Base-by-base conservation (phyloP, 2,797 vertebrate genomes). In the Pseudochirops corinnae region DNA sequence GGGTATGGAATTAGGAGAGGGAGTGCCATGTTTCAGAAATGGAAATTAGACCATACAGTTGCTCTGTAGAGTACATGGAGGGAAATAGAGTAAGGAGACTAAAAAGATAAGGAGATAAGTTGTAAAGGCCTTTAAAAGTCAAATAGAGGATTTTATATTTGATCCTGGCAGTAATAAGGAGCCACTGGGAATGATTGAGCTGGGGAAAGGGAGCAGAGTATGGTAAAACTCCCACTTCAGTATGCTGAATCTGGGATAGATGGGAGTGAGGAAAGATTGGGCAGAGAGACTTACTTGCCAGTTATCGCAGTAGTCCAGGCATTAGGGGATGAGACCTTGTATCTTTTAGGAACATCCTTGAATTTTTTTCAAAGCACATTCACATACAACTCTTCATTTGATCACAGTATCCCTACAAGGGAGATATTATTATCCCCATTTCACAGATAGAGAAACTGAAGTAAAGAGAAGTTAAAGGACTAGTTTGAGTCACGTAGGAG, bases 361-460 rank as follows among this genome's bases (percentile, higher is more conserved):
- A 87, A 87, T 57, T 91, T 93, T 55, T 94, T 94, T 94, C 67
- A 93, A 82, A 93, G 82, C 62, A 13, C 33, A 46, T 55, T 53
- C 14, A 56, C 62, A 91, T 18, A 39, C 16, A 55, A 13, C 56
- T 91, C 91, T 92, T 93, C 92, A 56, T 56, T 95, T 93, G 55
- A 29, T 95, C 55, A 18, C 6, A 91, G 92, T 94, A 91, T 82
- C 90, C 92, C 16, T 56, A 87, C 29, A 3, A 90, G 5, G 12
- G 52, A 9, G 39, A 11, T 95, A 92, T 87, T 82, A 91, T 46
- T 56, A 62, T 90, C 12, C 33, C 55, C 29, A 26, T 90, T 60
- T 95, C 58, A 82, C 53, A 74, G 74, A 26, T 91, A 31, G 55
- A 82, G 39, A 96, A 93, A 55, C 2, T 56, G 46, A 6, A 24